Evolutionary conservation across 2,888 invertebrate genomes (phyloP).

Genomic region (Cephonodes hylas): DNA sequence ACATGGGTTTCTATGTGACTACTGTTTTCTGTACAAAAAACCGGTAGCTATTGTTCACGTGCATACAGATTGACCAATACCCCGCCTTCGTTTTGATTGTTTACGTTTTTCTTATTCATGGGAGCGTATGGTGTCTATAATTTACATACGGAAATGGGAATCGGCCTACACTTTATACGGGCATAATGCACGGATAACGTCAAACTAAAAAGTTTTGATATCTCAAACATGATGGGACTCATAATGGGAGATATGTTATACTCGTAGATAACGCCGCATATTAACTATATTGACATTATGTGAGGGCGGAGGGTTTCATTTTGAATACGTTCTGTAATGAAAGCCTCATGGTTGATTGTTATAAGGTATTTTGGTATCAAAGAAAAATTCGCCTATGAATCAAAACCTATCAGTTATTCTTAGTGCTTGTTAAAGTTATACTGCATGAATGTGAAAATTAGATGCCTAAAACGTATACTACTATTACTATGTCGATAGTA

Average conservation of each 20-base stretch:
- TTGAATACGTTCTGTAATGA: too few relatives aligned
- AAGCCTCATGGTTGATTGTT: too few relatives aligned
- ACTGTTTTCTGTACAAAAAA: constrained; percentile 45
- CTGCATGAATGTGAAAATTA: too few relatives aligned
- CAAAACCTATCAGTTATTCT: too few relatives aligned
- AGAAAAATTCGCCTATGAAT: too few relatives aligned
- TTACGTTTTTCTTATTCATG: constrained; percentile 20
- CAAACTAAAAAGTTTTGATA: constrained; percentile 6
- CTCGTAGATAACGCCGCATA: too few relatives aligned
- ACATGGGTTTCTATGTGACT: constrained; percentile 47
- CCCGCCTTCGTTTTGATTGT: constrained; percentile 15
- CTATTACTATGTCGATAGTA: too few relatives aligned
- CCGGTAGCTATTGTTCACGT: constrained; percentile 39
- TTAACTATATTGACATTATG: too few relatives aligned
- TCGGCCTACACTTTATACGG: constrained; percentile 11
- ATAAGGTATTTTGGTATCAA: too few relatives aligned
- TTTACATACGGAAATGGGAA: constrained; percentile 13
- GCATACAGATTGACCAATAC: constrained; percentile 43
- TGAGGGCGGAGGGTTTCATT: too few relatives aligned
- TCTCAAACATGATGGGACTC: background rate
- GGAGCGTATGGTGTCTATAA: constrained; percentile 7
- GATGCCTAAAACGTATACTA: too few relatives aligned
- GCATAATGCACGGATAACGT: background rate
- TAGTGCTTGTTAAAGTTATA: too few relatives aligned
- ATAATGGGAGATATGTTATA: background rate